Evolutionary conservation across 92 coral and sea anemone genomes (phyloP), one percentile per base, ranked within the genome.

Genomic region (Paramuricea clavata): DNA sequence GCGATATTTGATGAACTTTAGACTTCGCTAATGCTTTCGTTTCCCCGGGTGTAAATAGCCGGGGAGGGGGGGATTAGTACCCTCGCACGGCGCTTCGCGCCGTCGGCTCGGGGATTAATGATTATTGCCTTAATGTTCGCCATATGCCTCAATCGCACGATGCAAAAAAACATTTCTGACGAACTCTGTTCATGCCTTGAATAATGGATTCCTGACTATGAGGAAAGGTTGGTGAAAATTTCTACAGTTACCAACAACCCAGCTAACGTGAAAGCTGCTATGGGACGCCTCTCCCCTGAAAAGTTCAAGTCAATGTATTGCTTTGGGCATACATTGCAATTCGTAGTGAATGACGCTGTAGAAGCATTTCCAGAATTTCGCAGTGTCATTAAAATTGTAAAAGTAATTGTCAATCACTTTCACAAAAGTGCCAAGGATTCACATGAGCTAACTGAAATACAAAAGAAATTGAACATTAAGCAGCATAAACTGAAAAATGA

Each of bases 101-200:
- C n/a, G n/a, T n/a, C n/a, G n/a, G n/a, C n/a, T n/a, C n/a, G n/a
- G n/a, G n/a, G n/a, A n/a, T n/a, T n/a, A n/a, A n/a, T n/a, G n/a
- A n/a, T n/a, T n/a, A n/a, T n/a, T 72, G 78, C 50, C 50, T 72
- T 21, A 72, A 72, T 72, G 78, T 72, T n/a, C 52, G 52, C 11
- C 52, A 72, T 36, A 72, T 74, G 61, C 81, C 59, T 44, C 81
- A 74, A 47, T 74, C 60, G 34, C 81, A 74, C 33, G 61, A 74
- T 28, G 81, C 81, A 74, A 74, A 74, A n/a, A 74, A 74, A 74
- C 61, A 74, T 42, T 74, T 36, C 59, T 74, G 61, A 74, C 50
- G 22, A 74, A 44, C 57, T 74, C 31, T 74, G 57, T 44, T 74
- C 81, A 47, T 39, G 81, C 61, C 61, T 74, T 42, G 81, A 44